These are phyloP conservation scores for Ceratitis capitata DNA, from an alignment of 1,140 invertebrate species.

Conservation along the genomic window DNA sequence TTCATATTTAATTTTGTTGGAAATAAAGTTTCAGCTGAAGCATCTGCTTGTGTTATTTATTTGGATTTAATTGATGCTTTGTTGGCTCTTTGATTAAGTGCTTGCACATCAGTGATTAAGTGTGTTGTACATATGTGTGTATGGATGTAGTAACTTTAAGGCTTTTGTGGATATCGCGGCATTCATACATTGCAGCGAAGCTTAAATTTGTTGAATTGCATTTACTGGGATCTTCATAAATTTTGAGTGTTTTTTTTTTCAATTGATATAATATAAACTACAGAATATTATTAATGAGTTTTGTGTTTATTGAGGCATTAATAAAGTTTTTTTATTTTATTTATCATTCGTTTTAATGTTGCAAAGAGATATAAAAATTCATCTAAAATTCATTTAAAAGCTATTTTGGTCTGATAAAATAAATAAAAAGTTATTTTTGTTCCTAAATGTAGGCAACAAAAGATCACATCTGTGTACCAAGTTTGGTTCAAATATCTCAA, in stretches of 20 bases:
- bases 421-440: too few relatives aligned
- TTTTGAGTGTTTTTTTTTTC: neutral
- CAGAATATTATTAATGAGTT: neutral
- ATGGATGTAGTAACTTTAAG: neutral
- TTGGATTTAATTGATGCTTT: slow-evolving; percentile 18
- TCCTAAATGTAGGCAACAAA: too few relatives aligned
- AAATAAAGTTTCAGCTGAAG: neutral
- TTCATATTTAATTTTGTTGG: neutral
- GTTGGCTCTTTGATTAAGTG: neutral
- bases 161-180: neutral
- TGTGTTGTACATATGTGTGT: neutral
- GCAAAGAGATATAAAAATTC: too few relatives aligned
- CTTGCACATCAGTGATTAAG: neutral
- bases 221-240: neutral
- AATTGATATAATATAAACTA: too few relatives aligned
- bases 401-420: too few relatives aligned
- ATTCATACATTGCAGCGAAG: too few relatives aligned
- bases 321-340: neutral
- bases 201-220: neutral
- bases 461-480: too few relatives aligned
- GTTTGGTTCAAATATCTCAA: too few relatives aligned
- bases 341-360: too few relatives aligned
- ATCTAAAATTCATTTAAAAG: too few relatives aligned
- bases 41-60: neutral
- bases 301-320: neutral